phyloP scores from a whole-genome alignment of 2,797 vertebrate genomes.

The Periophthalmus magnuspinnatus region DNA sequence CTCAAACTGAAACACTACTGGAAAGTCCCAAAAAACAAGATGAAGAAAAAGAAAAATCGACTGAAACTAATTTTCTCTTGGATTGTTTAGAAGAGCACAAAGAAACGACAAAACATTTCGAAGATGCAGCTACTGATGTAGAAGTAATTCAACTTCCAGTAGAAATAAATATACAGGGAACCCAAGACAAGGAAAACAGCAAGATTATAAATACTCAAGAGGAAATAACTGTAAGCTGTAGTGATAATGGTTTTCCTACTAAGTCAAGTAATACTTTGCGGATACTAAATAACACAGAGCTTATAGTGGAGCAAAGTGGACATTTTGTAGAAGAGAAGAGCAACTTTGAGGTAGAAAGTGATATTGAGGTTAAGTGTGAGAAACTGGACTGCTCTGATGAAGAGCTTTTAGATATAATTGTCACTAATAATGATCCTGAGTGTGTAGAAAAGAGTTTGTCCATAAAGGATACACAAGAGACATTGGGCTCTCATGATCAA shows the following conservation, averaged over 20 bases:
- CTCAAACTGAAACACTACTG: slow-evolving; percentile 26
- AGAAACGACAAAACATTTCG: background rate
- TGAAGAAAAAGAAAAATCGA: background rate
- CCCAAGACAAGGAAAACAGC: background rate
- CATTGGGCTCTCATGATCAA: background rate
- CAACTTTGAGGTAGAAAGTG: background rate
- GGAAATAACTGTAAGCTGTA: slow-evolving; percentile 1
- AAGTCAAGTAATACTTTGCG: background rate
- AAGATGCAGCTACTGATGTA: background rate
- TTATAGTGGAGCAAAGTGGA: background rate
- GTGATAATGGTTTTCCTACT: background rate
- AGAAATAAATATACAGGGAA: slow-evolving; percentile 1
- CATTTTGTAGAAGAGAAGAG: background rate
- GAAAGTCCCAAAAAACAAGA: background rate
- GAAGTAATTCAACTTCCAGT: background rate
- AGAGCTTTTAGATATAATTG: background rate
- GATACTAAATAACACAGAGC: slow-evolving; percentile 8
- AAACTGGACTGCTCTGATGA: background rate
- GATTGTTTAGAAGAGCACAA: slow-evolving; percentile 11
- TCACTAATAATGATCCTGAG: background rate
- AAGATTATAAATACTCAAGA: background rate
- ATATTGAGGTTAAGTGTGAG: background rate
- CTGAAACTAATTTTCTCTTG: background rate
- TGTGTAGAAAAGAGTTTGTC: background rate
- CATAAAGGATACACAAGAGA: slow-evolving; percentile 3